Conservation (phyloP, 1,140 invertebrate species). For the Drosophila nannoptera region DNA sequence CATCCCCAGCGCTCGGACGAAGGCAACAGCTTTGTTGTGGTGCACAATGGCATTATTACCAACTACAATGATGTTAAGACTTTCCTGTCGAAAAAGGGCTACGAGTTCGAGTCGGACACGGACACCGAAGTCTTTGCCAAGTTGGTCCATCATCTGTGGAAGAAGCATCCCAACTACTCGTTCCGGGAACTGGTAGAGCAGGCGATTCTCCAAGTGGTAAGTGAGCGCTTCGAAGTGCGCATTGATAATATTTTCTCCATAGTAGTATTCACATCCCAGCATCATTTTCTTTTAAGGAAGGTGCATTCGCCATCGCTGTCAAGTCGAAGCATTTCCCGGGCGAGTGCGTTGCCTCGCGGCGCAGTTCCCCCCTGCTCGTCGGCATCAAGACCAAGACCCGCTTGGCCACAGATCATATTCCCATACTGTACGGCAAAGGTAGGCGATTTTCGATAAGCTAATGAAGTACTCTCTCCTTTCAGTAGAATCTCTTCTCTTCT, state of each 20-base stretch:
- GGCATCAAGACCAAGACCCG: slow-evolving; percentile 97
- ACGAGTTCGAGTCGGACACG: slow-evolving; percentile 97
- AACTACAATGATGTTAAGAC: slow-evolving; percentile 99
- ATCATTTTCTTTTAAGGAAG: slow-evolving; percentile 84
- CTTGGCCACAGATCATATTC: slow-evolving; percentile 96
- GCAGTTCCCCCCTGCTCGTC: slow-evolving; percentile 97
- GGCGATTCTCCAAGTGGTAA: slow-evolving; percentile 92
- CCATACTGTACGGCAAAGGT: slow-evolving; percentile 91
- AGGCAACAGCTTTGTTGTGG: slow-evolving; percentile 94
- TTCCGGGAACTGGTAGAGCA: slow-evolving; percentile 98
- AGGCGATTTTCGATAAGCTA: slow-evolving; percentile 8
- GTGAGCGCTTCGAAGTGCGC: neutral
- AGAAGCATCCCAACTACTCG: slow-evolving; percentile 92
- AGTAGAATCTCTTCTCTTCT: slow-evolving; percentile 3
- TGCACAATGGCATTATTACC: slow-evolving; percentile 99
- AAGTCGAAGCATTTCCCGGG: slow-evolving; percentile 97
- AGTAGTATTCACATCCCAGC: neutral
- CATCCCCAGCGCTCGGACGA: slow-evolving; percentile 98
- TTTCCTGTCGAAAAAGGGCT: slow-evolving; percentile 94
- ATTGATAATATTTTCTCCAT: neutral
- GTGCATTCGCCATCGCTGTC: slow-evolving; percentile 98
- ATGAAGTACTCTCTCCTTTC: neutral
- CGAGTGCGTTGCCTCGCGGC: slow-evolving; percentile 96
- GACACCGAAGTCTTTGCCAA: slow-evolving; percentile 99
- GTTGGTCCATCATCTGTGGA: slow-evolving; percentile 95